A percentile compares a stretch with the other conserved stretches of the same genome.
Conservation (phyloP, 2,888 invertebrate species). For the Leptopilina drosophilae region DNA sequence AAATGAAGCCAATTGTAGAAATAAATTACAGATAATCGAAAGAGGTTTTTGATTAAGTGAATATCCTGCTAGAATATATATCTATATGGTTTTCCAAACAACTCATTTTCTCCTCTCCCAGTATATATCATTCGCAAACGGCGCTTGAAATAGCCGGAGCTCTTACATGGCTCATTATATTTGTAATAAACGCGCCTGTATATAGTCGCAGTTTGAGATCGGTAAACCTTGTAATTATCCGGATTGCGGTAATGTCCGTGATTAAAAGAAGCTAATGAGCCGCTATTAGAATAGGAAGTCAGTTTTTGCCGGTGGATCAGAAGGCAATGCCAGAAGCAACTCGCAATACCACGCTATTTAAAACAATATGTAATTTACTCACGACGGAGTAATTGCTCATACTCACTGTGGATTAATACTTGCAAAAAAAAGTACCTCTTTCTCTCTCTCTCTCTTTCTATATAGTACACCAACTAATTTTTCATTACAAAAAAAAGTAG, state of each 20-base stretch:
- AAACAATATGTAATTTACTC: slow-evolving; percentile 58
- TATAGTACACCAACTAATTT: slow-evolving; percentile 44
- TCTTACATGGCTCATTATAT: slow-evolving; percentile 54
- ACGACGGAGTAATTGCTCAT: slow-evolving; percentile 54
- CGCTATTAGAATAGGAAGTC: slow-evolving; percentile 67
- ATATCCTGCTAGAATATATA: slow-evolving; percentile 4
- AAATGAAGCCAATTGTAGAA: background rate
- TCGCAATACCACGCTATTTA: slow-evolving; percentile 56
- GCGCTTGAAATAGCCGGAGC: slow-evolving; percentile 22
- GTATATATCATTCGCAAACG: slow-evolving; percentile 15
- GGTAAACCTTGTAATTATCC: slow-evolving; percentile 66
- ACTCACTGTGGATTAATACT: slow-evolving; percentile 47
- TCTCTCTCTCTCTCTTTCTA: too few relatives aligned
- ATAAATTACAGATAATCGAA: slow-evolving; percentile 10
- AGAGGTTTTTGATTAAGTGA: slow-evolving; percentile 18
- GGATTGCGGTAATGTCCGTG: slow-evolving; percentile 71
- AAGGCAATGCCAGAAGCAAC: slow-evolving; percentile 53
- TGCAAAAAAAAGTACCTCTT: slow-evolving; percentile 48
- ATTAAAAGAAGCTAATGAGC: slow-evolving; percentile 74
- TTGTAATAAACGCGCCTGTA: slow-evolving; percentile 58
- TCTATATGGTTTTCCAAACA: slow-evolving; percentile 1
- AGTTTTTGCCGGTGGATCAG: slow-evolving; percentile 56
- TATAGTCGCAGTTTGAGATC: slow-evolving; percentile 47
- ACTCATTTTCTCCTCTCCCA: slow-evolving; percentile 29
- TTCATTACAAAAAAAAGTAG: slow-evolving; percentile 8